Base-by-base conservation (phyloP, 2,888 invertebrate species). In the Deladenus siricidicola region DNA sequence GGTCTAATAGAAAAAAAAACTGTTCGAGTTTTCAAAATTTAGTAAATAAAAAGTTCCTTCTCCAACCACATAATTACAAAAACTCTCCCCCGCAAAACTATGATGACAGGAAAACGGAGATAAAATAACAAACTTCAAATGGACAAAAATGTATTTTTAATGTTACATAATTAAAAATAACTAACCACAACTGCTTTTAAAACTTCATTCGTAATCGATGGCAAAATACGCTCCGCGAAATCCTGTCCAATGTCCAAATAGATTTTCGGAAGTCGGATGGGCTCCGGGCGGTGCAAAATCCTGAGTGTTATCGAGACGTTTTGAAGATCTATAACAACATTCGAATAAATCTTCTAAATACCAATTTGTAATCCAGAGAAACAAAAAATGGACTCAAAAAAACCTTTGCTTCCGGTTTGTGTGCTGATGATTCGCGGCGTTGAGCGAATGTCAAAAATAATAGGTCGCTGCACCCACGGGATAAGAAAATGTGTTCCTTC, bases 401-500 rank as follows among this genome's bases (percentile, higher is more conserved):
- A 78, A 88, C 89, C 89, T 87, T 98, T 99, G 81, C 93, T 93
- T 76, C 96, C 98, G 60, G 98, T 98, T 49, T 93, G 83, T 14
- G 93, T 92, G 2, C 94, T 92, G 19, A 99, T 88, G 83, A 92
- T 93, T 81, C 96, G 86, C 49, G 98, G 96, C 73, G 91, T 86
- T 0, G 94, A 90, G 70, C 98, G 85, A 71, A 96, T 90, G 81
- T 99, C 96, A 81, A 91, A 98, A 72, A 96, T 88, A 70, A 98
- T 89, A n/a, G 98, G 96, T 75, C 87, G 86, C 82, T 99, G 98
- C 47, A 99, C 88, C 94, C 96, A 96, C 4, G 98, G 98, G 80
- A 99, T 87, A 77, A 89, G 88, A 82, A 98, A 98, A 82, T 99
- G 98, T 65, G 98, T 98, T 50, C 98, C 98, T 83, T 98, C 98